phyloP scores from a whole-genome alignment of 2,888 invertebrate species.

The Meganola albula region DNA sequence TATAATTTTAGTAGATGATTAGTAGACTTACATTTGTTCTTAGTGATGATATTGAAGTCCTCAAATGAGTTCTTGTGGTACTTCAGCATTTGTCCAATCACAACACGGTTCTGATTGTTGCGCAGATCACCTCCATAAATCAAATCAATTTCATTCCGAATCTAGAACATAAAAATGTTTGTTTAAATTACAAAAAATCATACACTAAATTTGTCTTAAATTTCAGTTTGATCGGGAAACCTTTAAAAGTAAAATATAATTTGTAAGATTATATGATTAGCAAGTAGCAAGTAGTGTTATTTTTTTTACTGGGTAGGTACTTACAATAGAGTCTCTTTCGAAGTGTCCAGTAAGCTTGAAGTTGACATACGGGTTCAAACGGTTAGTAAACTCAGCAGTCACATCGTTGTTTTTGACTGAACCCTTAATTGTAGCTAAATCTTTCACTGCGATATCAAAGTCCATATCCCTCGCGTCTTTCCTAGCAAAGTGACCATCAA shows the following conservation, averaged over 20 bases:
- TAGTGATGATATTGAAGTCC: conserved; percentile 68
- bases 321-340: conserved; percentile 55
- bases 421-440: conserved; percentile 67
- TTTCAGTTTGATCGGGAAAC: too few species aligned
- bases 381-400: conserved; percentile 75
- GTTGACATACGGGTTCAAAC: conserved; percentile 78
- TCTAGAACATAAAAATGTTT: too few species aligned
- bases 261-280: too few species aligned
- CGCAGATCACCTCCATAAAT: conserved; percentile 80
- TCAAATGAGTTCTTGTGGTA: conserved; percentile 46
- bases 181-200: too few species aligned
- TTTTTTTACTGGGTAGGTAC: too few species aligned
- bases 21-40: conserved; percentile 72
- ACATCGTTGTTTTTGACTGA: conserved; percentile 58
- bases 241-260: too few species aligned
- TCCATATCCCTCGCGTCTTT: conserved; percentile 41
- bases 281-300: too few species aligned
- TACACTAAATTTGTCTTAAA: too few species aligned
- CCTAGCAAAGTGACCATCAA: conserved; percentile 71
- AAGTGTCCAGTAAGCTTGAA: conserved; percentile 79
- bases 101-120: conserved; percentile 71
- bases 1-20: too few species aligned
- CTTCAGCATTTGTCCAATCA: conserved; percentile 62
- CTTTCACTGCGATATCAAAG: conserved; percentile 70
- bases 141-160: conserved; percentile 72